A percentile compares a stretch with the other conserved stretches of the same genome.
Conservation (phyloP, 2,888 invertebrate genomes). For the Lithosia quadra region DNA sequence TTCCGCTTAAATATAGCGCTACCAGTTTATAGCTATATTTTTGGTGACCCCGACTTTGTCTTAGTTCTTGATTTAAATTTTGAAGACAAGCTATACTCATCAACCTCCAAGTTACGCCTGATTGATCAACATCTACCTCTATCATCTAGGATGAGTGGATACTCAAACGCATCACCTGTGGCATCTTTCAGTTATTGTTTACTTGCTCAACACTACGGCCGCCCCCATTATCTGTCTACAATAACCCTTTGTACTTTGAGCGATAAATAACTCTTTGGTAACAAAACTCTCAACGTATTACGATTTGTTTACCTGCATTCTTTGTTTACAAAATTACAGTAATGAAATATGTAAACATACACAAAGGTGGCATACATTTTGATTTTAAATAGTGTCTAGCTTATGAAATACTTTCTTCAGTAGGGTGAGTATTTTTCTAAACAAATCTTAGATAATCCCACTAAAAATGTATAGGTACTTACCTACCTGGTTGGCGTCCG, state of each 20-base stretch:
- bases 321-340: slow-evolving; percentile 47
- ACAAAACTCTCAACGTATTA: slow-evolving; percentile 42
- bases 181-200: too few species aligned
- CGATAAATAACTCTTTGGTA: slow-evolving; percentile 51
- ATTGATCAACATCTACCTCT: not conserved
- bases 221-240: not conserved
- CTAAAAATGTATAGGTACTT: not conserved
- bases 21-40: too few species aligned
- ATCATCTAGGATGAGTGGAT: too few species aligned
- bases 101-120: too few species aligned
- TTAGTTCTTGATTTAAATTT: too few species aligned
- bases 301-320: slow-evolving; percentile 55
- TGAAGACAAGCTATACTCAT: too few species aligned
- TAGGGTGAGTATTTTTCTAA: slow-evolving; percentile 2
- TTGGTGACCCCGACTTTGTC: too few species aligned
- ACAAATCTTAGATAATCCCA: not conserved
- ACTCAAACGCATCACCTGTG: not conserved
- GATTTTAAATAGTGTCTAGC: slow-evolving; percentile 53
- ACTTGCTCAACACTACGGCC: not conserved
- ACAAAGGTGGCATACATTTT: slow-evolving; percentile 52
- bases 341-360: slow-evolving; percentile 44
- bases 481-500: not conserved
- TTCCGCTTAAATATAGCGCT: too few species aligned
- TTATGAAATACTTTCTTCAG: slow-evolving; percentile 29
- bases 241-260: slow-evolving; percentile 33